These are phyloP conservation scores for Patiria miniata DNA, from an alignment of 35 echinoderm and acorn worm species.

Conservation along the genomic window DNA sequence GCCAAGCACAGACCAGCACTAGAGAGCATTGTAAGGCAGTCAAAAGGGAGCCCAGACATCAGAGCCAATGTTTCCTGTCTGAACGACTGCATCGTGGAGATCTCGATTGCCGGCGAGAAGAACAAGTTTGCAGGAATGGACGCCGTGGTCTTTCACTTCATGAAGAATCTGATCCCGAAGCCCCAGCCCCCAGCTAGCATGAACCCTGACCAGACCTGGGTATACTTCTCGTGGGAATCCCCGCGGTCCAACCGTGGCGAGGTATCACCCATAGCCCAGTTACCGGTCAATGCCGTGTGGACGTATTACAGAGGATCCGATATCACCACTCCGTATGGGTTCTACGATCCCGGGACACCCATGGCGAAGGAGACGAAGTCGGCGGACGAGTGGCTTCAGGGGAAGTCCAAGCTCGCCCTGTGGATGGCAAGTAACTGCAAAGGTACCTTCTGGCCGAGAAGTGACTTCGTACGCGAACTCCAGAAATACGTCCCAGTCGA, in stretches of 20 bases:
- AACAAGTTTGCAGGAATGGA: slow-evolving; percentile 1
- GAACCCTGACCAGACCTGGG: not conserved
- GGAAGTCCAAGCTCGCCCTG: slow-evolving; percentile 24
- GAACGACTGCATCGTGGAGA: not conserved
- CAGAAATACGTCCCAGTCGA: slow-evolving; percentile 42
- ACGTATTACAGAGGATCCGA: slow-evolving; percentile 70
- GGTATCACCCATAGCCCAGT: not conserved
- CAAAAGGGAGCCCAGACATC: not conserved
- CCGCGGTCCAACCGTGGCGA: not conserved
- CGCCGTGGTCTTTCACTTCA: not conserved
- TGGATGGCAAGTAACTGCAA: slow-evolving; percentile 64
- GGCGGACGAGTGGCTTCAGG: not conserved
- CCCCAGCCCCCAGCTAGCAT: not conserved
- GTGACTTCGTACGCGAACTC: slow-evolving; percentile 35
- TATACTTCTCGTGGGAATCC: not conserved
- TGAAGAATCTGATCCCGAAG: not conserved
- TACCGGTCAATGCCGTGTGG: not conserved
- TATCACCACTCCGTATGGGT: slow-evolving; percentile 69
- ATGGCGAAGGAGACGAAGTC: slow-evolving; percentile 6
- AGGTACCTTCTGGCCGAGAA: slow-evolving; percentile 45
- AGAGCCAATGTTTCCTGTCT: not conserved
- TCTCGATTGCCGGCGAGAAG: not conserved
- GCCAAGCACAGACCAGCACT: not conserved
- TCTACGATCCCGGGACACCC: slow-evolving; percentile 45
- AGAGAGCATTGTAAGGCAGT: not conserved